These are phyloP conservation scores for Rhea pennata DNA, from an alignment of 2,113 vertebrate genomes.

Conservation along the genomic window DNA sequence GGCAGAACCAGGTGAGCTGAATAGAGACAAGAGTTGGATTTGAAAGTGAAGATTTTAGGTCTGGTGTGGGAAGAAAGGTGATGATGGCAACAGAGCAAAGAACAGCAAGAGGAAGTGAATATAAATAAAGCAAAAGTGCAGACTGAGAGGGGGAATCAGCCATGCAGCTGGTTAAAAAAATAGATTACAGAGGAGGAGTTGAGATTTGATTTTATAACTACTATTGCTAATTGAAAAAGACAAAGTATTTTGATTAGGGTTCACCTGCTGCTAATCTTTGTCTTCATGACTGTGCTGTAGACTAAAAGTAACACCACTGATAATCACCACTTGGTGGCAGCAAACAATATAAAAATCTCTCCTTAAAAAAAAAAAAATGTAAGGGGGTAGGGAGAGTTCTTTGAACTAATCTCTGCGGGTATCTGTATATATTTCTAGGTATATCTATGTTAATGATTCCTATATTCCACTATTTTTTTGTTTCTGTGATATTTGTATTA, in stretches of 20 bases:
- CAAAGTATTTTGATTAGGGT: neutral
- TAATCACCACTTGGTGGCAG: constrained; percentile 60
- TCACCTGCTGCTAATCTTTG: neutral
- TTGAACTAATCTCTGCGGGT: neutral
- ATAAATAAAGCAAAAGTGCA: neutral
- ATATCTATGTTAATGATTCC: neutral
- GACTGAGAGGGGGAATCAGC: neutral
- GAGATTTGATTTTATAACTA: neutral
- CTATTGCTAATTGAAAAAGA: neutral
- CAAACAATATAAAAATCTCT: constrained; percentile 30
- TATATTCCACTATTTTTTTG: neutral
- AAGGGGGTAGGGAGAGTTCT: neutral
- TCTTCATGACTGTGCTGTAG: neutral
- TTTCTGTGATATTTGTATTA: neutral
- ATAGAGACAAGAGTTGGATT: neutral
- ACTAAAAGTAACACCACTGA: neutral
- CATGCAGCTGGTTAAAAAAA: neutral
- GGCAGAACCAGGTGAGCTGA: neutral
- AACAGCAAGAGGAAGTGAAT: neutral
- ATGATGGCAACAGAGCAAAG: neutral
- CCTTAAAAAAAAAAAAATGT: neutral
- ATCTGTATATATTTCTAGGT: neutral
- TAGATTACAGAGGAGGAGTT: neutral
- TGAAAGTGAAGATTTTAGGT: neutral
- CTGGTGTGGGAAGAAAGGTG: neutral